Conservation (phyloP, 1,140 invertebrate species). For the Fragariocoptes setiger region DNA sequence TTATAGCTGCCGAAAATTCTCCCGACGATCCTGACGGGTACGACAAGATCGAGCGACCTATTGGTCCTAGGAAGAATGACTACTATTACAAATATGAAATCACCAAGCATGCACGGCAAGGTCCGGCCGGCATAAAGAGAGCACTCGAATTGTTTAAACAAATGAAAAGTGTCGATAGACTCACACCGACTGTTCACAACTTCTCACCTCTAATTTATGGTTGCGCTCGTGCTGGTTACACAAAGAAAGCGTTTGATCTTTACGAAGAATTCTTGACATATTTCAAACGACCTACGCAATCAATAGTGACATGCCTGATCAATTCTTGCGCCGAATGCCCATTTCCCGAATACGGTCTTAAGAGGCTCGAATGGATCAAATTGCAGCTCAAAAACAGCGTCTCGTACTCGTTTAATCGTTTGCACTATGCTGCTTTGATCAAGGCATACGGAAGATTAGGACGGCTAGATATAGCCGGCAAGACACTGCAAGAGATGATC, state of each 20-base stretch:
- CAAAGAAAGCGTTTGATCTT: constrained; percentile 45
- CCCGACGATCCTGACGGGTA: constrained; percentile 8
- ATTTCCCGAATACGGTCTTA: constrained; percentile 25
- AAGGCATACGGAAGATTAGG: constrained; percentile 57
- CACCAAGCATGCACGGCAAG: not conserved
- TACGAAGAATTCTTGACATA: constrained; percentile 47
- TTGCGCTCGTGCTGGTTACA: constrained; percentile 42
- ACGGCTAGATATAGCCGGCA: constrained; percentile 36
- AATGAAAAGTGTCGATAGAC: constrained; percentile 37
- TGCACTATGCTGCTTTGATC: constrained; percentile 55
- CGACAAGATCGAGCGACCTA: constrained; percentile 5
- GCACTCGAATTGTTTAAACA: constrained; percentile 39
- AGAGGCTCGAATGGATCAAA: constrained; percentile 28
- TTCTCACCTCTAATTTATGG: constrained; percentile 44
- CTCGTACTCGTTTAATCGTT: constrained; percentile 30
- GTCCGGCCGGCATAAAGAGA: constrained; percentile 16
- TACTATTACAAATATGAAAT: constrained; percentile 3
- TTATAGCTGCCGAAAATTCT: too few relatives aligned
- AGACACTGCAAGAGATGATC: constrained; percentile 47
- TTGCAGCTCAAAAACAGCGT: constrained; percentile 30
- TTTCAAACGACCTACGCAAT: constrained; percentile 27
- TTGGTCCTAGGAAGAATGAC: not conserved
- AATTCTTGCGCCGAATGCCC: constrained; percentile 55
- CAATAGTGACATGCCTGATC: constrained; percentile 47
- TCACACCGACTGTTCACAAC: constrained; percentile 38